Base-by-base conservation (phyloP, 2,113 vertebrate genomes). In the Andinoacara biseriatus region DNA sequence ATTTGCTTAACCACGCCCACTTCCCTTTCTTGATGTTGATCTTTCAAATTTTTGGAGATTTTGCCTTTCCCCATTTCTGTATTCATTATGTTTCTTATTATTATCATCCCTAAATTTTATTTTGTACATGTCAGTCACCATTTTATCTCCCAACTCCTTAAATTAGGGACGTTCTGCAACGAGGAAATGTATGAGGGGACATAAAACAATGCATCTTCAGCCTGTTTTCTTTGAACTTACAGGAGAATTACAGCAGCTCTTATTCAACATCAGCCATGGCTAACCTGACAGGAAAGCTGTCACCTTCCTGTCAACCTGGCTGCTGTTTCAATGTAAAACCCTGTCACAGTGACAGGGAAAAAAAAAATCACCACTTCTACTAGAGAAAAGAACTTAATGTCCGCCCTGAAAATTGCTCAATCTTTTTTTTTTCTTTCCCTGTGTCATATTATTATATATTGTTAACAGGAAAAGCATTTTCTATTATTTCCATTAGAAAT, bases 361-460 rank as follows among this genome's bases (percentile, higher is more conserved):
- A 96, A 96, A 96, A 96, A 90, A 97, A 96, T 95, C 95, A 96
- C 95, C 96, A 96, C 96, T 96, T 96, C 96, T 94, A 96, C 96
- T 96, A 96, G 94, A 97, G 90, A 97, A 98, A 98, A 97, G 95
- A 97, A 97, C 96, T 96, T 97, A 97, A 97, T 98, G 97, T 98
- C 97, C 94, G 93, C 96, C 96, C 62, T 69, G 81, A 96, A 98
- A 98, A 99, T 97, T 97, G 97, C 97, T 97, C 97, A 96, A 96
- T 98, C 96, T 63, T 62, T 56, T 79, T 78, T 24, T 57, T 8
- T 75, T 82, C 80, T 56, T 65, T 89, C 76, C 95, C 95, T n/a
- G 76, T 97, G 97, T 97, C 97, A 97, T 98, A 98, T 98, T 97
- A 99, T 99, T 99, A 98, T 96, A 97, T 96, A 98, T 98, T 98